Evolutionary conservation across 2,113 vertebrate genomes (phyloP).

Genomic region (Capreolus pygargus): DNA sequence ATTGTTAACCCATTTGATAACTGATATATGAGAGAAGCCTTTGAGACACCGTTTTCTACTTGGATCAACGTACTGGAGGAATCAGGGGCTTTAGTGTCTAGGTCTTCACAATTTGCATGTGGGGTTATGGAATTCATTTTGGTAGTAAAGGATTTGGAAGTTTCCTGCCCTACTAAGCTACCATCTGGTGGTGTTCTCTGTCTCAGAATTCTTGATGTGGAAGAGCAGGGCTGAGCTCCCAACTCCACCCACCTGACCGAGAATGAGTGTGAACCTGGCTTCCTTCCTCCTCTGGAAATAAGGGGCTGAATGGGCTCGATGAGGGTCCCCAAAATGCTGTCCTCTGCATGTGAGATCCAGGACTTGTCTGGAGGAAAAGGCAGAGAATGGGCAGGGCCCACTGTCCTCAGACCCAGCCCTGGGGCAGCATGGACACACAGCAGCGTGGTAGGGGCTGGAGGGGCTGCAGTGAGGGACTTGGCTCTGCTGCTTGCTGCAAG

Average conservation of each 20-base stretch:
- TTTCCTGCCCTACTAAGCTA: background rate
- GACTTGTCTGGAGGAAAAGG: background rate
- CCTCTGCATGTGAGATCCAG: background rate
- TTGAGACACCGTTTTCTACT: background rate
- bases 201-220: background rate
- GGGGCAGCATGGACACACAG: background rate
- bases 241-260: background rate
- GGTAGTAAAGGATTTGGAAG: background rate
- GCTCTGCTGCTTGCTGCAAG: background rate
- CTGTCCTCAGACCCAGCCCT: fast-evolving
- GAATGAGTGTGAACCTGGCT: background rate
- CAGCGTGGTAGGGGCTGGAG: background rate
- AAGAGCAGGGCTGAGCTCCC: background rate
- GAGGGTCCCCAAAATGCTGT: background rate
- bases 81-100: background rate
- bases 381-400: background rate
- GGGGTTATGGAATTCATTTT: background rate
- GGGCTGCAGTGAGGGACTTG: background rate
- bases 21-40: background rate
- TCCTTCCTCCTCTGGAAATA: background rate
- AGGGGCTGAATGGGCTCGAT: background rate
- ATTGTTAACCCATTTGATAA: background rate
- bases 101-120: background rate
- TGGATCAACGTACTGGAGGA: background rate
- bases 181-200: background rate